phyloP scores from a whole-genome alignment of 1,140 invertebrate genomes.

The Ceratoteleas bidentatus region DNA sequence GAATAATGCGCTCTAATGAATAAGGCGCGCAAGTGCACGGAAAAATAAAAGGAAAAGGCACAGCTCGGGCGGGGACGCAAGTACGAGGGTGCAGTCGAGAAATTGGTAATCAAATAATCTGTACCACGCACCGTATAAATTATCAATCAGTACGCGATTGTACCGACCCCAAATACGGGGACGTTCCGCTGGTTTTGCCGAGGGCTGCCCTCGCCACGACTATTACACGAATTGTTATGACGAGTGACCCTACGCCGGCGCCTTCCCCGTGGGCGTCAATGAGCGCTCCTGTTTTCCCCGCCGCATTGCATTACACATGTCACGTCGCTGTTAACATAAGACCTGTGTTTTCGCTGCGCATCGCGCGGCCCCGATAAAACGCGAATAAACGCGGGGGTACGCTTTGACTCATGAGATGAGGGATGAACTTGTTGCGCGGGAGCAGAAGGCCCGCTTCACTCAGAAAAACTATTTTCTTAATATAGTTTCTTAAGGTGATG shows the following conservation, averaged over 20 bases:
- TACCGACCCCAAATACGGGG: slow-evolving; percentile 76
- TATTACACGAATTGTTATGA: slow-evolving; percentile 69
- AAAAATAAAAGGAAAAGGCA: slow-evolving; percentile 49
- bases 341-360: slow-evolving; percentile 43
- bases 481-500: too few relatives aligned
- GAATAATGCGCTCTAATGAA: slow-evolving; percentile 63
- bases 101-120: slow-evolving; percentile 81
- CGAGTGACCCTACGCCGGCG: slow-evolving; percentile 73
- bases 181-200: slow-evolving; percentile 69
- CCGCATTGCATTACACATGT: slow-evolving; percentile 64
- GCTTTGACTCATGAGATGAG: too few relatives aligned
- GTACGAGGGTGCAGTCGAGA: slow-evolving; percentile 62
- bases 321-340: slow-evolving; percentile 53
- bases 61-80: slow-evolving; percentile 52
- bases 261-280: slow-evolving; percentile 73
- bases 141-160: slow-evolving; percentile 81
- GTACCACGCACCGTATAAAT: slow-evolving; percentile 81
- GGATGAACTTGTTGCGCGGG: too few relatives aligned
- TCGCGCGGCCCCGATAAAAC: slow-evolving; percentile 9
- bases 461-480: too few relatives aligned
- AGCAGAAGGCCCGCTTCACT: too few relatives aligned
- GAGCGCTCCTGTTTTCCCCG: slow-evolving; percentile 62
- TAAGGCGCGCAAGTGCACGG: slow-evolving; percentile 48
- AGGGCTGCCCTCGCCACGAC: slow-evolving; percentile 73
- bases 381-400: too few relatives aligned